Evolutionary conservation across 2,113 vertebrate species (phyloP).

Genomic region (Thalassoma bifasciatum): DNA sequence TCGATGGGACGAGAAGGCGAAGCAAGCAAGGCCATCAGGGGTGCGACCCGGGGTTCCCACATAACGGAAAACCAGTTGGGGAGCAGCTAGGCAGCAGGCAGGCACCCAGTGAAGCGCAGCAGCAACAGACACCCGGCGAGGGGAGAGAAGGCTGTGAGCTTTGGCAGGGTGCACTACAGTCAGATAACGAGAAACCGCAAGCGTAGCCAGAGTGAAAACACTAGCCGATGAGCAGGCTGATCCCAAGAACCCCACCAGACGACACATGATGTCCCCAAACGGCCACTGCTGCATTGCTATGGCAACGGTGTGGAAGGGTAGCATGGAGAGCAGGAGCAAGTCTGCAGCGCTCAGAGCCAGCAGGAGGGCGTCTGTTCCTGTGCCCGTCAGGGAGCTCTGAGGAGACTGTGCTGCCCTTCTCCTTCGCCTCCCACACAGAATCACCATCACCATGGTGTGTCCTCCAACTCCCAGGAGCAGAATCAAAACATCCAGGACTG

Average conservation of each 20-base stretch:
- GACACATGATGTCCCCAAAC: slow-evolving; percentile 78
- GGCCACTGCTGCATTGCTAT: slow-evolving; percentile 77
- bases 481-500: slow-evolving; percentile 78
- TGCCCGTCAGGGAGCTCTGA: slow-evolving; percentile 36
- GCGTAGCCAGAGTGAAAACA: slow-evolving; percentile 76
- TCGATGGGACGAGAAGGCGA: slow-evolving; percentile 71
- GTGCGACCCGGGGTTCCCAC: slow-evolving; percentile 28
- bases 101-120: slow-evolving; percentile 76
- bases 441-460: slow-evolving; percentile 78
- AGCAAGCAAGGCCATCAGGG: slow-evolving; percentile 65
- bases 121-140: slow-evolving; percentile 37
- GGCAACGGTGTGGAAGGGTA: slow-evolving; percentile 79
- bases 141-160: slow-evolving; percentile 70
- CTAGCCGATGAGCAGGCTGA: slow-evolving; percentile 78
- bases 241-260: slow-evolving; percentile 79
- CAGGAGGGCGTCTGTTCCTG: slow-evolving; percentile 78
- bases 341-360: slow-evolving; percentile 79
- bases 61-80: slow-evolving; percentile 77
- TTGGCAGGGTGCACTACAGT: slow-evolving; percentile 76
- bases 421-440: slow-evolving; percentile 71
- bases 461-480: slow-evolving; percentile 75
- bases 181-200: slow-evolving; percentile 79
- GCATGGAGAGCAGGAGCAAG: slow-evolving; percentile 76
- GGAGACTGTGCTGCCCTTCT: slow-evolving; percentile 9
- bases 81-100: slow-evolving; percentile 70